These are phyloP conservation scores for Bovichtus diacanthus DNA, from an alignment of 2,797 vertebrate species.

Conservation along the genomic window DNA sequence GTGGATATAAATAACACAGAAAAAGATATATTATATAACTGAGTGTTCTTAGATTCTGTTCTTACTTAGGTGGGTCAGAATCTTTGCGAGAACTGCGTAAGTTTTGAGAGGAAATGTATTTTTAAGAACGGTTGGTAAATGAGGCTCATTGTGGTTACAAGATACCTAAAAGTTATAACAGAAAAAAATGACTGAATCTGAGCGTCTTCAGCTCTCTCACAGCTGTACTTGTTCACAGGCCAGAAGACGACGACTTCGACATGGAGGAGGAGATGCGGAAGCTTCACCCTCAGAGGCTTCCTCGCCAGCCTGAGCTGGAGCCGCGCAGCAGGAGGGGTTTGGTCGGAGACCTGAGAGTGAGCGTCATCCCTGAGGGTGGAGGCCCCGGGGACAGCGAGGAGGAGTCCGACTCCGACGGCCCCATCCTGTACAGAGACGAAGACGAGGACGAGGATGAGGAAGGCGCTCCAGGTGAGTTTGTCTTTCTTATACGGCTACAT, in stretches of 20 bases:
- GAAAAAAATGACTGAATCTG: neutral
- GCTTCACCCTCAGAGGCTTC: constrained; percentile 59
- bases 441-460: constrained; percentile 83
- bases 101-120: too few species aligned
- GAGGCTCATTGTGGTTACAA: neutral
- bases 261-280: constrained; percentile 88
- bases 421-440: constrained; percentile 90
- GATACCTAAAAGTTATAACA: neutral
- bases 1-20: too few species aligned
- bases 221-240: constrained; percentile 77
- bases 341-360: constrained; percentile 84
- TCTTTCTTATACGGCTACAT: neutral
- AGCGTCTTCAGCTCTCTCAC: constrained; percentile 6
- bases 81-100: too few species aligned
- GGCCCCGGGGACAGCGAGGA: constrained; percentile 85
- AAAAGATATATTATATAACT: too few species aligned
- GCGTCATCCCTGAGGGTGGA: constrained; percentile 83
- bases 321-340: constrained; percentile 79
- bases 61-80: too few species aligned
- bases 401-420: constrained; percentile 91
- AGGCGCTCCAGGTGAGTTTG: constrained; percentile 73
- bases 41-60: too few species aligned
- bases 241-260: constrained; percentile 93
- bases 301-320: constrained; percentile 65
- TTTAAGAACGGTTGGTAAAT: too few species aligned